Conservation (phyloP, 2,113 vertebrate genomes). For the Anarrhichthys ocellatus region DNA sequence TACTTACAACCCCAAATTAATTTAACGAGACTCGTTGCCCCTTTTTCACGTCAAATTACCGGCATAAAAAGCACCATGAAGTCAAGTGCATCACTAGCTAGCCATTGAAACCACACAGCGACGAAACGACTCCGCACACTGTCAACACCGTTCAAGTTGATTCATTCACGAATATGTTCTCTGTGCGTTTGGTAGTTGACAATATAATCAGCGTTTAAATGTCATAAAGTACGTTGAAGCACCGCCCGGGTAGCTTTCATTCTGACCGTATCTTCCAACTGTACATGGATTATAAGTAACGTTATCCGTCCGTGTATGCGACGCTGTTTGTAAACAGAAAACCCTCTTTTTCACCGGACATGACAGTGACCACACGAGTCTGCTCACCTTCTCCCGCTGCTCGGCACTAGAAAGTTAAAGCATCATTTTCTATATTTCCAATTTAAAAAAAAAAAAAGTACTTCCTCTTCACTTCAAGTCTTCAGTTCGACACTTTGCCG, state of each 20-base stretch:
- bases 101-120: conserved; percentile 30
- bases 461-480: conserved; percentile 69
- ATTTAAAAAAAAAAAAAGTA: conserved; percentile 44
- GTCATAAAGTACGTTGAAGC: not conserved
- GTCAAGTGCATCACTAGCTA: conserved; percentile 73
- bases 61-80: conserved; percentile 28
- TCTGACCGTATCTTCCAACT: not conserved
- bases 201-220: not conserved
- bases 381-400: conserved; percentile 57
- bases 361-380: not conserved
- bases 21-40: not conserved
- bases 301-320: not conserved
- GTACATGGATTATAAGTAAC: conserved; percentile 58
- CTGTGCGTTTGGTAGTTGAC: accelerated
- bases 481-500: conserved; percentile 72
- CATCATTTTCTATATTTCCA: conserved; percentile 34
- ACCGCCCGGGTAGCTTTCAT: not conserved
- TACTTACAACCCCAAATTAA: not conserved
- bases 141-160: not conserved
- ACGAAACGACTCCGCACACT: not conserved
- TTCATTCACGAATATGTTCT: not conserved
- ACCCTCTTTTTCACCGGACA: no score
- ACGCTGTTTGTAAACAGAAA: conserved; percentile 20
- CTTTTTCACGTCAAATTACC: not conserved
- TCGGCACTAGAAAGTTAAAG: not conserved